Evolutionary conservation across 2,113 vertebrate species (phyloP).

Genomic region (Colossoma macropomum): DNA sequence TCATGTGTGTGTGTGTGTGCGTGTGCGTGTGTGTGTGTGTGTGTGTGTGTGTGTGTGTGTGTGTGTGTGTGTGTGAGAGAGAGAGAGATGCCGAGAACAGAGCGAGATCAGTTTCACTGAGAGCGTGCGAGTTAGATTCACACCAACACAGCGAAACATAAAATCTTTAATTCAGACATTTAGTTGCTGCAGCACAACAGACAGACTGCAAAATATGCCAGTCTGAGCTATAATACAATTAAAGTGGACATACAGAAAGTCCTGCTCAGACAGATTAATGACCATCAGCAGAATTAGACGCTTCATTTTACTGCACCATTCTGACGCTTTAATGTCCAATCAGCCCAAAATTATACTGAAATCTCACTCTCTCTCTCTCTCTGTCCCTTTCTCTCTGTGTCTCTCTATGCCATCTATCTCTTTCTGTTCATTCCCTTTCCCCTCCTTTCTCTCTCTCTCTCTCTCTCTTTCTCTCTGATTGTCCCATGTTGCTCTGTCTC

Average conservation of each 20-base stretch:
- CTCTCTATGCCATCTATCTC: too few relatives aligned
- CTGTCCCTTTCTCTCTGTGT: too few relatives aligned
- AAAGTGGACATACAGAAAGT: too few relatives aligned
- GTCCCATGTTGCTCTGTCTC: not conserved
- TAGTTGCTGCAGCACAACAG: not conserved
- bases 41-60: slow-evolving; percentile 24
- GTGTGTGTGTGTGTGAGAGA: slow-evolving; percentile 21
- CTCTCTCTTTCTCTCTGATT: not conserved
- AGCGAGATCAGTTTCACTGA: not conserved
- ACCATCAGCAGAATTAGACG: not conserved
- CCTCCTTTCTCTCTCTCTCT: not conserved
- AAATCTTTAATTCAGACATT: slow-evolving; percentile 13
- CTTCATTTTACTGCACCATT: not conserved
- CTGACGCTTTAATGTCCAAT: not conserved
- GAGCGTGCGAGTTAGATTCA: not conserved
- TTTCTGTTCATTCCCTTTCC: not conserved
- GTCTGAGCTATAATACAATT: too few relatives aligned
- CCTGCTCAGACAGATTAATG: not conserved
- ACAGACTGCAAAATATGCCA: too few relatives aligned
- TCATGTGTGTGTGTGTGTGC: slow-evolving; percentile 21
- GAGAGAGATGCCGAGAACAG: not conserved
- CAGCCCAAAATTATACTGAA: not conserved
- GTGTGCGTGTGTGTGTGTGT: slow-evolving; percentile 23
- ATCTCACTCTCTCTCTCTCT: not conserved
- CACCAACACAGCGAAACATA: not conserved